Evolutionary conservation across 2,888 invertebrate species (phyloP), one percentile per base, ranked within the genome.

Genomic region (Amiota communis): DNA sequence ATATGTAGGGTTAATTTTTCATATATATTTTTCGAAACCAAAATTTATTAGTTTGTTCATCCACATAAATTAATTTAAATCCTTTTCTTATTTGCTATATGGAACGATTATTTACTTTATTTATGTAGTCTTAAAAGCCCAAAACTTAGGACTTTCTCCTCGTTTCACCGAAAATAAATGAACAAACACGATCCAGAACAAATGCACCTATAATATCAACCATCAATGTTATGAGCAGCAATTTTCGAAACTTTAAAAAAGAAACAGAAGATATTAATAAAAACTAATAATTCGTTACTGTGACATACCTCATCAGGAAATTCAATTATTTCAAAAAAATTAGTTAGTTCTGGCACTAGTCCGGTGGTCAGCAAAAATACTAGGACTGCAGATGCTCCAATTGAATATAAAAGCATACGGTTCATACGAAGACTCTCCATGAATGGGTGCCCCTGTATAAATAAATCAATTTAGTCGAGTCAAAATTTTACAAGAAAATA

Each of bases 381-480:
- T 17, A 95, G 93, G 48, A 93, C 93, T 47, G 95, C 95, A 8
- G 98, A 97, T 77, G 94, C 92, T 75, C 96, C 80, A 77, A 99
- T 93, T 87, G 98, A 98, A 91, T 97, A 98, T 85, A 99, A 90
- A 78, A 99, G 92, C 4, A 97, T 94, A 87, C 95, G 95, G 91
- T 99, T 99, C 89, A 98, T 96, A 64, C 91, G 91, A 70, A 99
- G 91, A 86, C 97, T 96, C 90, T 99, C 98, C 99, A 99, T 99
- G 88, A 97, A 99, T 2, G 99, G 99, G 89, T 97, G 95, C 8
- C 99, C 99, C 98, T 98, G 88, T 97, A 88, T 88, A 84, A 79
- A 74, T 81, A 76, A 80, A 75, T 65, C 13, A 48, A 46, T 13
- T 36, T 47, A 72, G n/a, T 6, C 23, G 47, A 53, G 59, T 20